Evolutionary conservation across 2,797 vertebrate species (phyloP), one percentile per base, ranked within the genome.

Genomic region (Sylvilagus floridanus): DNA sequence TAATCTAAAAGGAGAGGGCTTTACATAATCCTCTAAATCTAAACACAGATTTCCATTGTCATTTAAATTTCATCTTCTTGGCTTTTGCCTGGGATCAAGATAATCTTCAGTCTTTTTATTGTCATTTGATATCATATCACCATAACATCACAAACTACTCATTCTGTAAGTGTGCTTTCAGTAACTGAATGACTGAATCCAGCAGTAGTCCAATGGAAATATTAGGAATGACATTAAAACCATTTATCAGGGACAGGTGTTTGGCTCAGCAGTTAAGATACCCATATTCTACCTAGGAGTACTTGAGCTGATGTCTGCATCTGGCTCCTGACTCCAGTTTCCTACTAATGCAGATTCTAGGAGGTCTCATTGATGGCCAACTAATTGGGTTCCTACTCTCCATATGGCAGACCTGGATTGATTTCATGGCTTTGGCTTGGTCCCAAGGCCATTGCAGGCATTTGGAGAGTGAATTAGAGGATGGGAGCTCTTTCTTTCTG

Each of bases 1-100:
- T 60, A 95, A 54, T 71, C 76, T 71, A 54, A 75, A 69, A 77
- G 19, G 14, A 84, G 7, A 79, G 24, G 2, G 47, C 47, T 88
- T 86, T 73, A 62, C 4, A 42, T 63, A 90, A 82, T 76, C 10
- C 42, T 1, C 66, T 21, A 14, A 14, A 60, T 14, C 13, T 81
- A 69, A 69, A 94, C 68, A 37, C 50, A 81, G 8, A 24, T 86
- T 92, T 84, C 78, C 3, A 2, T 35, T 77, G 11, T 47, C 24
- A 60, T 78, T 90, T 50, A 77, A 84, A 81, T 82, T 87, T 84
- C 47, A 78, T 54, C 16, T 35, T 84, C 73, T 84, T 78, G 30
- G 1, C 13, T 85, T 81, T 82, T 63, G 16, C 8, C 19, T 85
- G 32, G 37, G 10, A 62, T 54, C 19, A 83, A 71, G 28, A 92